Evolutionary conservation across 2,797 vertebrate species (phyloP), one percentile per base, ranked within the genome.

Genomic region (Labroides dimidiatus): DNA sequence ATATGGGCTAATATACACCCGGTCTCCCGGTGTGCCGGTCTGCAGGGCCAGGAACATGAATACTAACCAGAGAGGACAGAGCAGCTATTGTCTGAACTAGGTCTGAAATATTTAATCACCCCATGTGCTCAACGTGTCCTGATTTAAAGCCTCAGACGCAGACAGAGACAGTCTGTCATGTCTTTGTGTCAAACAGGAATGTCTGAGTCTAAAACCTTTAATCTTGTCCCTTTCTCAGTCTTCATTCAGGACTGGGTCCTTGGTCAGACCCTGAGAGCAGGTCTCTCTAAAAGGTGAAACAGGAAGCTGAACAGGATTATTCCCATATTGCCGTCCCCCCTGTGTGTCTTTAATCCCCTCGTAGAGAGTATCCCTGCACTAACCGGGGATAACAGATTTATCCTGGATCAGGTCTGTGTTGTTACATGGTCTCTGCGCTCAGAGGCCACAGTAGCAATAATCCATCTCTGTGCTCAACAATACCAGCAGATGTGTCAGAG

Each of bases 381-480:
- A 82, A 89, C 65, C 72, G 72, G 16, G 83, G 84, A 84, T 86
- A 89, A 90, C 89, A 92, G 93, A 93, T 93, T 94, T 93, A 92
- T 89, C 86, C 75, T 80, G 91, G 91, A 94, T 93, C 91, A 93
- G 70, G 75, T 90, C 81, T 66, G 64, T 90, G 90, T 86, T 43
- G 81, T 88, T 89, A 85, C 91, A 89, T 52, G 41, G 84, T 77
- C 86, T 72, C 57, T 77, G 69, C 72, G 72, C 77, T 75, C 72
- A 33, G 47, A 76, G 79, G 65, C 82, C 87, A 51, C n/a, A 21
- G 70, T 87, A 91, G 76, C 86, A 87, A 70, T 93, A 93, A 93
- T 94, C 92, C 69, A 16, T 67, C 59, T 77, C 87, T 86, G 90
- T 80, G 86, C 88, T 88, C 90, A 92, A 94, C 93, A 93, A 92